Evolutionary conservation across 2,888 invertebrate species (phyloP).

Genomic region (Pristionchus arcanus): DNA sequence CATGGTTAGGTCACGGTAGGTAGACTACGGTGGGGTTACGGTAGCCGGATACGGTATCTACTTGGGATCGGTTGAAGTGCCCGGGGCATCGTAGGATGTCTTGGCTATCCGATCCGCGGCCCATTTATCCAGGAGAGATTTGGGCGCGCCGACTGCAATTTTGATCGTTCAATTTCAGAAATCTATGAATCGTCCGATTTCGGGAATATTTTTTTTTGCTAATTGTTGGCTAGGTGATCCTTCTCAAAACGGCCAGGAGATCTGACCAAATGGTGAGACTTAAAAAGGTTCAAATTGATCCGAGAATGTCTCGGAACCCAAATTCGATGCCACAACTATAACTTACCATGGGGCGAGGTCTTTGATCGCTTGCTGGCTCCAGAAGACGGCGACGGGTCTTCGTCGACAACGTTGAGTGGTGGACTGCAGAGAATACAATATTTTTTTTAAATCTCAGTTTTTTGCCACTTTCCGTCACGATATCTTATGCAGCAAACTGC

Average conservation of each 20-base stretch:
- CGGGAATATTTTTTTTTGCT: too few relatives aligned
- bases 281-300: too few relatives aligned
- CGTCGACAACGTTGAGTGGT: conserved; percentile 22
- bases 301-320: too few relatives aligned
- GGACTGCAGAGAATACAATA: conserved; percentile 16
- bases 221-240: too few relatives aligned
- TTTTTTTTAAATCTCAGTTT: too few relatives aligned
- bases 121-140: conserved; percentile 12
- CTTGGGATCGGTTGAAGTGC: background rate
- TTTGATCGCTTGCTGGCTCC: background rate
- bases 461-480: too few relatives aligned
- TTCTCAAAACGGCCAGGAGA: too few relatives aligned
- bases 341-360: background rate
- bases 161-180: too few relatives aligned
- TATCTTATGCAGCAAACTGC: too few relatives aligned
- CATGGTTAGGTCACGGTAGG: too few relatives aligned
- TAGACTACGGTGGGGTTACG: background rate
- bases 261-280: too few relatives aligned
- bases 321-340: background rate
- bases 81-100: background rate
- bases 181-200: too few relatives aligned
- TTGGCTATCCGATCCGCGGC: conserved; percentile 42
- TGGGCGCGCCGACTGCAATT: conserved; percentile 10
- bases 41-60: background rate
- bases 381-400: background rate